Evolutionary conservation across 2,113 vertebrate species (phyloP).

Genomic region (Pionites leucogaster): DNA sequence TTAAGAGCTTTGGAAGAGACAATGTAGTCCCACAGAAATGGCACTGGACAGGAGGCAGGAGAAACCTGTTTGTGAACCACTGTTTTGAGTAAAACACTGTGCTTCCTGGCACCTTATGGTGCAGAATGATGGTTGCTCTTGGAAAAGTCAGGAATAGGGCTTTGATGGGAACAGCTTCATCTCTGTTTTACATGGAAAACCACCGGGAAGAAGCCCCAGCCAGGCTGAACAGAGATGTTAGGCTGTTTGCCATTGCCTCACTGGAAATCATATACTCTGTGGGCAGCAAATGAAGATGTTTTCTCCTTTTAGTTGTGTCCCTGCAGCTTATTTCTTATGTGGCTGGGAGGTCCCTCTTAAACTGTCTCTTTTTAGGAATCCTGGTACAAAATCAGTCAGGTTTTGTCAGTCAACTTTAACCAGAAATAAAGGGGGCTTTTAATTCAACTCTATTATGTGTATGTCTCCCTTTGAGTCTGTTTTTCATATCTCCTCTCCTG

Average conservation of each 20-base stretch:
- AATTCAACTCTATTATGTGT: neutral
- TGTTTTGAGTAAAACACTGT: neutral
- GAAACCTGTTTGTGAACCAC: neutral
- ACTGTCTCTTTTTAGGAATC: neutral
- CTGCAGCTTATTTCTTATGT: neutral
- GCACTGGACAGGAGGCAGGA: neutral
- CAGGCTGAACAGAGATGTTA: neutral
- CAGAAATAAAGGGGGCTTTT: neutral
- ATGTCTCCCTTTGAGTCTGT: neutral
- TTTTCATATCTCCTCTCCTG: neutral
- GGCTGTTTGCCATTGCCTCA: neutral
- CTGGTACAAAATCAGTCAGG: neutral
- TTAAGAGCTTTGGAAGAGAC: neutral
- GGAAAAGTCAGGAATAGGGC: neutral
- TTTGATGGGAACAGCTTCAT: neutral
- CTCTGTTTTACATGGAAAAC: neutral
- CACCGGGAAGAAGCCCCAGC: neutral
- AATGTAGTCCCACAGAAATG: neutral
- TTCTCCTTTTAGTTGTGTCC: neutral
- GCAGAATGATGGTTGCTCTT: neutral
- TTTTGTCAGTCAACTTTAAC: neutral
- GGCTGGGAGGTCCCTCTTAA: neutral
- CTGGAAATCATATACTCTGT: neutral
- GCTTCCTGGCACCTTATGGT: neutral
- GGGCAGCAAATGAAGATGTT: neutral